phyloP scores from a whole-genome alignment of 2,888 invertebrate species.

The Clitarchus hookeri region DNA sequence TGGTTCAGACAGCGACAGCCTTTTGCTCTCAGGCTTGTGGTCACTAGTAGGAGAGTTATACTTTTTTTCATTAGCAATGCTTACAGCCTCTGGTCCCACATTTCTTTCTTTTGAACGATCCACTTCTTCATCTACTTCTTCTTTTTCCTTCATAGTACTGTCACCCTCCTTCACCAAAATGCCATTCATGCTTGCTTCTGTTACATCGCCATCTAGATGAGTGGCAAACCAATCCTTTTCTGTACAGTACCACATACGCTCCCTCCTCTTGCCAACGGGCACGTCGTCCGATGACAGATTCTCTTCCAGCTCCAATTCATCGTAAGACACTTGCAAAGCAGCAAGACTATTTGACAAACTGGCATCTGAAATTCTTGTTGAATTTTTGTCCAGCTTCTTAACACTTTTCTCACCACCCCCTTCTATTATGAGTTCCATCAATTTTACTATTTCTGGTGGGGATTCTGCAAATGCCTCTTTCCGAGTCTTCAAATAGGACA shows the following conservation, averaged over 20 bases:
- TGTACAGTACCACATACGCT: constrained; percentile 30
- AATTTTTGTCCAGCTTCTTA: constrained; percentile 5
- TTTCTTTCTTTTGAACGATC: background rate
- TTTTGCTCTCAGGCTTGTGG: constrained; percentile 22
- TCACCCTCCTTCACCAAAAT: constrained; percentile 26
- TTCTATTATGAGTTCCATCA: constrained; percentile 35
- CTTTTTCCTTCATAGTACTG: constrained; percentile 22
- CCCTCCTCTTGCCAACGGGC: constrained; percentile 23
- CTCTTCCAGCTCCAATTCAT: constrained; percentile 35
- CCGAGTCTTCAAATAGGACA: constrained; percentile 30
- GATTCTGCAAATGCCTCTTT: constrained; percentile 35
- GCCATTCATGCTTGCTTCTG: background rate
- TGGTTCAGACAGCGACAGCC: constrained; percentile 15
- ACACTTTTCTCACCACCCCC: constrained; percentile 21
- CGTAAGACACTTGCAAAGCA: constrained; percentile 36
- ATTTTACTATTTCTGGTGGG: constrained; percentile 27
- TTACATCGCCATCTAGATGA: constrained; percentile 10
- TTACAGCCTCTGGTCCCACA: constrained; percentile 17
- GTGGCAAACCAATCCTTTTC: constrained; percentile 18
- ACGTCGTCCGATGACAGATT: constrained; percentile 29
- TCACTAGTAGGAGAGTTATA: constrained; percentile 17
- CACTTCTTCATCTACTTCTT: constrained; percentile 19
- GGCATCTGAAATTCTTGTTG: constrained; percentile 3
- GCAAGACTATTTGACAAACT: constrained; percentile 35
- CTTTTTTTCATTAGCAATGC: constrained; percentile 19